These are phyloP conservation scores for Rapana venosa DNA, from an alignment of 2,888 invertebrate genomes.

Conservation along the genomic window DNA sequence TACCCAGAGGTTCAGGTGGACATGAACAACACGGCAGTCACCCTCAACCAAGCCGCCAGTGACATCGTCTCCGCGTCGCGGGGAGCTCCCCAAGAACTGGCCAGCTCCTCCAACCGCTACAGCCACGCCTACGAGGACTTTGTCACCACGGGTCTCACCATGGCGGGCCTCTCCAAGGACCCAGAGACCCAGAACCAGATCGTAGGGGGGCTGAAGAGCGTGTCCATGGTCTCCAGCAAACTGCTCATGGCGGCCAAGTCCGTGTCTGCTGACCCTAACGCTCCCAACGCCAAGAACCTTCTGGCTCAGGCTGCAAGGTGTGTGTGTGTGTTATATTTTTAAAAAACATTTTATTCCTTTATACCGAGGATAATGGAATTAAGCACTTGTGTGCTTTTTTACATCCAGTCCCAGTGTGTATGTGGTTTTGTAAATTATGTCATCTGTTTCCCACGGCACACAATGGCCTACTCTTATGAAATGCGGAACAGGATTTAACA, in stretches of 20 bases:
- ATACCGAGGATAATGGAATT: not conserved
- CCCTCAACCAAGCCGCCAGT: slow-evolving; percentile 89
- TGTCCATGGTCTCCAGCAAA: slow-evolving; percentile 91
- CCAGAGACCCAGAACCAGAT: slow-evolving; percentile 88
- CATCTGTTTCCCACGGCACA: too few species aligned
- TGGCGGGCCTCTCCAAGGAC: slow-evolving; percentile 81
- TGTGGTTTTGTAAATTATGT: too few species aligned
- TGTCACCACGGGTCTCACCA: slow-evolving; percentile 81
- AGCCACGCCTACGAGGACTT: slow-evolving; percentile 86
- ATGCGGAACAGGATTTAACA: too few species aligned
- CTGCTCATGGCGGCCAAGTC: slow-evolving; percentile 92
- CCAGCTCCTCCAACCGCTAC: slow-evolving; percentile 87
- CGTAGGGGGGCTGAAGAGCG: slow-evolving; percentile 90
- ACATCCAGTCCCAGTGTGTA: too few species aligned
- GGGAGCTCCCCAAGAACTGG: slow-evolving; percentile 83
- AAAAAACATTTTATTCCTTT: too few species aligned
- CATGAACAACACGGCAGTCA: slow-evolving; percentile 89
- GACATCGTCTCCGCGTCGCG: slow-evolving; percentile 88
- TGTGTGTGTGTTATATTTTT: not conserved
- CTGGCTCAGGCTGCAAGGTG: slow-evolving; percentile 89
- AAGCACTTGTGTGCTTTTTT: too few species aligned
- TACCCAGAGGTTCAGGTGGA: slow-evolving; percentile 88
- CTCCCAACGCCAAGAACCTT: slow-evolving; percentile 94
- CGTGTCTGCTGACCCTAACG: slow-evolving; percentile 91
- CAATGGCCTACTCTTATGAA: too few species aligned